These are phyloP conservation scores for Austrofundulus limnaeus DNA, from an alignment of 2,113 vertebrate genomes.

Conservation along the genomic window DNA sequence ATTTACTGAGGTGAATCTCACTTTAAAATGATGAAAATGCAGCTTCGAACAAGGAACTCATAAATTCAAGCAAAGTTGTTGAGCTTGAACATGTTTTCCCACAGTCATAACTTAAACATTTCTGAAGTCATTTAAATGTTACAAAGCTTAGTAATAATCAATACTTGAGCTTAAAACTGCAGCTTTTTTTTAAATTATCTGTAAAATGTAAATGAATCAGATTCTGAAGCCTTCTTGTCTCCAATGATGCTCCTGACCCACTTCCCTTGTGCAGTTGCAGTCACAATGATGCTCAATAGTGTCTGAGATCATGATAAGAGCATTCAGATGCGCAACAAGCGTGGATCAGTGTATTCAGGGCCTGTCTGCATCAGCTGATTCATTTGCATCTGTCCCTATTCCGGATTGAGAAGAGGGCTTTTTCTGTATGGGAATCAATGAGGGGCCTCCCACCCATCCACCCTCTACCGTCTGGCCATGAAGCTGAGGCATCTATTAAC, in stretches of 20 bases:
- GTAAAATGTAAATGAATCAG: not conserved
- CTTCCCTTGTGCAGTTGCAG: conserved; percentile 24
- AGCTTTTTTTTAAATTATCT: not conserved
- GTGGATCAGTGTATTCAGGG: conserved; percentile 20
- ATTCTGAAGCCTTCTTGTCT: not conserved
- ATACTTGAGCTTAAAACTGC: not conserved
- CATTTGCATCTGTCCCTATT: conserved; percentile 67
- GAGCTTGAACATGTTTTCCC: no score
- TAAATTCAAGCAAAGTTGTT: no score
- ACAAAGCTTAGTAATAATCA: not conserved
- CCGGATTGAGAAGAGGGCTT: conserved; percentile 24
- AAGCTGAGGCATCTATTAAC: conserved; percentile 59
- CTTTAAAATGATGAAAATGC: no score
- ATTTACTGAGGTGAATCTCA: no score
- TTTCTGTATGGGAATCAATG: conserved; percentile 47
- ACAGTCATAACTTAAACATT: not conserved
- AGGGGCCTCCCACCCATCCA: not conserved
- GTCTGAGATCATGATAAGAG: conserved; percentile 41
- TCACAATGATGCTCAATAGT: conserved; percentile 1
- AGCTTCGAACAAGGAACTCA: no score
- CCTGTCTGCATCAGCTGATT: conserved; percentile 51
- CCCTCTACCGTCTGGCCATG: conserved; percentile 29
- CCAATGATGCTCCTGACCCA: conserved; percentile 32
- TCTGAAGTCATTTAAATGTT: not conserved
- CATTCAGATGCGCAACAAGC: conserved; percentile 21